Percentiles rank a stretch among this genome's conserved stretches.
Evolutionary conservation across 2,888 invertebrate species (phyloP).

Genomic region (Panorpa germanica): DNA sequence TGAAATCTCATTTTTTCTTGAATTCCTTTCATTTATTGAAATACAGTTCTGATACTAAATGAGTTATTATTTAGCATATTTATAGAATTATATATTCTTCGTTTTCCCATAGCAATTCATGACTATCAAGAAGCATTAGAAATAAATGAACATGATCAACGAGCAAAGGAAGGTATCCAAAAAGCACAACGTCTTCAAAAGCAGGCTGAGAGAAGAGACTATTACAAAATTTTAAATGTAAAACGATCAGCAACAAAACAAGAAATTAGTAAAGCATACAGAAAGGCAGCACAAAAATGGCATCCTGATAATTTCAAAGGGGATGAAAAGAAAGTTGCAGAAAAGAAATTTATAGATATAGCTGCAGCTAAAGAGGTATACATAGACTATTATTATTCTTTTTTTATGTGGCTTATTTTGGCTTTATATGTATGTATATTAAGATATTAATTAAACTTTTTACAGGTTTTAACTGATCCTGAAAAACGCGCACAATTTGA

Average conservation of each 20-base stretch:
- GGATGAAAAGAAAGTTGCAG: conserved; percentile 83
- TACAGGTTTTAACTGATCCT: conserved; percentile 55
- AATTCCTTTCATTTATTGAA: too few relatives aligned
- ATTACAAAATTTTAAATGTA: conserved; percentile 92
- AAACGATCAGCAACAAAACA: conserved; percentile 78
- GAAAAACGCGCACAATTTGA: conserved; percentile 93
- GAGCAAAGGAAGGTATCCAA: conserved; percentile 77
- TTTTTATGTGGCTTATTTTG: not conserved
- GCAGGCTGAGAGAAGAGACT: conserved; percentile 82
- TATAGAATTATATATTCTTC: conserved; percentile 5
- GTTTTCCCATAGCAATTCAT: conserved; percentile 45
- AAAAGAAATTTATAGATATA: conserved; percentile 96
- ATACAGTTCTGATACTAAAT: not conserved
- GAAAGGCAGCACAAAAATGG: conserved; percentile 95
- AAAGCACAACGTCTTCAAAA: conserved; percentile 84
- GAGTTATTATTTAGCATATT: not conserved
- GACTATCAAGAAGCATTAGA: conserved; percentile 76
- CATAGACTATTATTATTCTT: conserved; percentile 15
- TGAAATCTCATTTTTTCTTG: too few relatives aligned
- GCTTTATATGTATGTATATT: too few relatives aligned
- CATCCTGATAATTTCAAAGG: conserved; percentile 91
- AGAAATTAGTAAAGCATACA: conserved; percentile 89
- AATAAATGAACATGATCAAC: conserved; percentile 53
- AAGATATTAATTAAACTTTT: conserved; percentile 11
- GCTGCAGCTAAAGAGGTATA: conserved; percentile 96